Base-by-base conservation (phyloP, 1,140 invertebrate species). In the Batillaria attramentaria region DNA sequence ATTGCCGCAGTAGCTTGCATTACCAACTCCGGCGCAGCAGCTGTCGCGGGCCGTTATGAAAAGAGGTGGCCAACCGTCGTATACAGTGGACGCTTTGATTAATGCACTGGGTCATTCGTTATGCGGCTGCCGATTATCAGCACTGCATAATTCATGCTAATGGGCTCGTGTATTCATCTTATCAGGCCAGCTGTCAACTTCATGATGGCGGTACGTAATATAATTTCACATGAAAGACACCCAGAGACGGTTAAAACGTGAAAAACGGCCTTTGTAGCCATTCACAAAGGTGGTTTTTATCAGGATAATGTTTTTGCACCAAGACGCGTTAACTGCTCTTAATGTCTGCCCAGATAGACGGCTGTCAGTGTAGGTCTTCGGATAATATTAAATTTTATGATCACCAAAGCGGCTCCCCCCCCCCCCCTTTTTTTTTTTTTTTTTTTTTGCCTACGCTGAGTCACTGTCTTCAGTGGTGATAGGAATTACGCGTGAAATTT, bases 61-160 rank as follows among this genome's bases (percentile, higher is more conserved):
- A 42, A 70, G 39, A 41, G 68, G 24, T 46, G 41, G 5, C 41
- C 20, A 46, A 46, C 41, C 68, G 50, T 70, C n/a, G 42, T 42
- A 46, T n/a, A 18, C 62, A 4, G 39, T 70, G 50, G 41, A 20
- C 39, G 54, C 50, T 13, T 13, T 73, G 72, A 73, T 60, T 75
- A 75, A 65, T 75, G 42, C 73, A 75, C 13, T 62, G 54, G 39
- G 54, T 62, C 57, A 75, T 75, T 75, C 73, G 73, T 75, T 75
- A 75, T 75, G 54, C 73, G 54, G 13, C 20, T 2, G 54, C 54
- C 73, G 73, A 75, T 75, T 75, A 75, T 42, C 73, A 75, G 60
- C 73, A 39, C 54, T 75, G 73, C 73, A 75, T 75, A 75, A 75
- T 75, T 75, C 43, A 75, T 60, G 42, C 28, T 75, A 75, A 75